Conservation (phyloP, 1,140 invertebrate species). For the Acromyrmex heyeri region DNA sequence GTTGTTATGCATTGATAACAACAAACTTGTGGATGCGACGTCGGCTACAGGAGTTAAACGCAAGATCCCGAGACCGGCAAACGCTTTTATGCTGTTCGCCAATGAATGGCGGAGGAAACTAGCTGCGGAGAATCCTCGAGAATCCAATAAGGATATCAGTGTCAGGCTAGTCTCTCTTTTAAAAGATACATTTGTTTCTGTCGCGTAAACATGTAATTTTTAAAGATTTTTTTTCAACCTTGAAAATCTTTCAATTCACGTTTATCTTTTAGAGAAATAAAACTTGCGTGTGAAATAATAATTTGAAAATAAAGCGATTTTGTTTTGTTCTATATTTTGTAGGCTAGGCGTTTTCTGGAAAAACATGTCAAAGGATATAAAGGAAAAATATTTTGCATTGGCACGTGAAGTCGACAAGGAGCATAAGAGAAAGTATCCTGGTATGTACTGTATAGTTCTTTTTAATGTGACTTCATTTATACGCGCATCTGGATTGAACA, state of each 20-base stretch:
- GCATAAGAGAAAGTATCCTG: constrained; percentile 90
- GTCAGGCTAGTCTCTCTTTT: constrained; percentile 82
- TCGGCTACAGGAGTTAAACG: constrained; percentile 74
- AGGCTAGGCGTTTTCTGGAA: constrained; percentile 88
- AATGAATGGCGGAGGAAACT: constrained; percentile 88
- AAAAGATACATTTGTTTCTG: not conserved
- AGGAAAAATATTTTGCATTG: constrained; percentile 88
- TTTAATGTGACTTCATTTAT: constrained; percentile 50
- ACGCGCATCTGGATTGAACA: constrained; percentile 13
- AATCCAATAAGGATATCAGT: constrained; percentile 90
- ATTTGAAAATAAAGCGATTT: not conserved
- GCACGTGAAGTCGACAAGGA: constrained; percentile 88
- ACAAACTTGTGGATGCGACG: constrained; percentile 28
- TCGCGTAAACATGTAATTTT: not conserved
- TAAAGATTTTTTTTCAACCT: not conserved
- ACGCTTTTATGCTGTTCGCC: constrained; percentile 90
- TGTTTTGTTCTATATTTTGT: constrained; percentile 40
- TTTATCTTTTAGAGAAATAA: not conserved
- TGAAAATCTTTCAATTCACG: not conserved
- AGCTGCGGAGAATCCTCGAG: constrained; percentile 87
- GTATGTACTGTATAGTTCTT: constrained; percentile 77
- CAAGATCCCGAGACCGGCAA: constrained; percentile 89
- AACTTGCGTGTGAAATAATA: not conserved
- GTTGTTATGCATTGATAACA: constrained; percentile 67
- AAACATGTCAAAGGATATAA: constrained; percentile 85